phyloP scores from a whole-genome alignment of 1,140 invertebrate species.

The Lordiphosa stackelbergi region DNA sequence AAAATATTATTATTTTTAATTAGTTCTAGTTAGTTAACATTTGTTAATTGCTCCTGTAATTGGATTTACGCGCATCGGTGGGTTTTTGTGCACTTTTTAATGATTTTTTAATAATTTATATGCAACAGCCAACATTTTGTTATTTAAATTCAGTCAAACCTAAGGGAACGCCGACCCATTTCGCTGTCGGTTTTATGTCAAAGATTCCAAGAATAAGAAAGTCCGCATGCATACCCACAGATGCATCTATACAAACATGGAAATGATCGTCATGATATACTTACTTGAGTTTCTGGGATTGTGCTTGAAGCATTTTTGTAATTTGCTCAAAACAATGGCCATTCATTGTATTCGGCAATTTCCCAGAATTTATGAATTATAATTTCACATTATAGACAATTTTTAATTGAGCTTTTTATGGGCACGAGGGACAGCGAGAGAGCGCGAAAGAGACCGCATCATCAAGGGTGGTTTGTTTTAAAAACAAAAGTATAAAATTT shows the following conservation, averaged over 20 bases:
- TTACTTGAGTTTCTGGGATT: conserved; percentile 23
- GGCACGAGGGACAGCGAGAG: conserved; percentile 2
- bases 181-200: conserved; percentile 35
- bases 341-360: conserved; percentile 68
- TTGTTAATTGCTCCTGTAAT: conserved; percentile 74
- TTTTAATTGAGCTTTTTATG: conserved; percentile 75
- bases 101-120: conserved; percentile 67
- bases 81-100: conserved; percentile 47
- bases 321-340: conserved; percentile 61
- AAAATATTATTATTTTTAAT: conserved; percentile 73
- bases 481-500: conserved; percentile 48
- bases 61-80: conserved; percentile 66
- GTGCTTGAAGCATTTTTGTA: conserved; percentile 44
- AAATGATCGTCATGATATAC: conserved; percentile 36
- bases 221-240: conserved; percentile 5
- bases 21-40: conserved; percentile 72
- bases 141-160: conserved; percentile 30
- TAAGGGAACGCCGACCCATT: conserved; percentile 5
- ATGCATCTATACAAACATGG: conserved; percentile 6
- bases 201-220: conserved; percentile 37
- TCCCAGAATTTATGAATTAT: conserved; percentile 76
- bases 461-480: conserved; percentile 23
- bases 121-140: conserved; percentile 23
- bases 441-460: neutral
- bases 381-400: conserved; percentile 73